These are phyloP conservation scores for Pteria penguin DNA, from an alignment of 2,888 invertebrate genomes.

Conservation along the genomic window DNA sequence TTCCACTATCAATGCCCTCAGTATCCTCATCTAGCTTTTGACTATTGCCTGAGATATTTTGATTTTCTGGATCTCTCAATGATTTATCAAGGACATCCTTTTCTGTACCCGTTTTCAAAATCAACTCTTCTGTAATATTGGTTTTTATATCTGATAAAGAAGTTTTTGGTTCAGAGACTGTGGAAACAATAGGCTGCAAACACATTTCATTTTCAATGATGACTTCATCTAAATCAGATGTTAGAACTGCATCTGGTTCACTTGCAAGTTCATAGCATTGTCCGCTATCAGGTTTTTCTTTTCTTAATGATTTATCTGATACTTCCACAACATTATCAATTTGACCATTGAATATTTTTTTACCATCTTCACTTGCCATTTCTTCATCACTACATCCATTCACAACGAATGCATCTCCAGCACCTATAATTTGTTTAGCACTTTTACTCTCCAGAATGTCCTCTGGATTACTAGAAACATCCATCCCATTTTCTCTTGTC, in stretches of 20 bases:
- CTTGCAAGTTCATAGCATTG: slow-evolving; percentile 29
- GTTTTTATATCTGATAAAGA: not conserved
- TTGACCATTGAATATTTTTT: not conserved
- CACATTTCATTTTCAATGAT: slow-evolving; percentile 46
- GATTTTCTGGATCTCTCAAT: slow-evolving; percentile 6
- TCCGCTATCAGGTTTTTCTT: not conserved
- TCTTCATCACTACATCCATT: slow-evolving; percentile 50
- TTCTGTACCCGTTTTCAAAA: not conserved
- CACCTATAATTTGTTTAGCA: not conserved
- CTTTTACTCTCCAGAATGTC: slow-evolving; percentile 24
- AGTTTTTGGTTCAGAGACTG: not conserved
- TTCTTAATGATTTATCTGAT: not conserved
- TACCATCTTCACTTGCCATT: slow-evolving; percentile 14
- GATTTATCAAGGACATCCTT: not conserved
- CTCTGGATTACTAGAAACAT: slow-evolving; percentile 6
- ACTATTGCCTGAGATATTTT: slow-evolving; percentile 8
- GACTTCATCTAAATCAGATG: slow-evolving; percentile 28
- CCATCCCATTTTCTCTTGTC: slow-evolving; percentile 18
- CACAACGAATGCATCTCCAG: slow-evolving; percentile 46
- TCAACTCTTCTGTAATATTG: not conserved
- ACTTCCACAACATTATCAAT: not conserved
- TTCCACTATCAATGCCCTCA: slow-evolving; percentile 14
- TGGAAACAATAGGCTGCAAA: slow-evolving; percentile 24
- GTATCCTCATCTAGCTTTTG: slow-evolving; percentile 4
- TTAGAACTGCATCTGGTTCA: slow-evolving; percentile 10